These are phyloP conservation scores for Metopolophium dirhodum DNA, from an alignment of 1,140 invertebrate genomes.

Conservation along the genomic window DNA sequence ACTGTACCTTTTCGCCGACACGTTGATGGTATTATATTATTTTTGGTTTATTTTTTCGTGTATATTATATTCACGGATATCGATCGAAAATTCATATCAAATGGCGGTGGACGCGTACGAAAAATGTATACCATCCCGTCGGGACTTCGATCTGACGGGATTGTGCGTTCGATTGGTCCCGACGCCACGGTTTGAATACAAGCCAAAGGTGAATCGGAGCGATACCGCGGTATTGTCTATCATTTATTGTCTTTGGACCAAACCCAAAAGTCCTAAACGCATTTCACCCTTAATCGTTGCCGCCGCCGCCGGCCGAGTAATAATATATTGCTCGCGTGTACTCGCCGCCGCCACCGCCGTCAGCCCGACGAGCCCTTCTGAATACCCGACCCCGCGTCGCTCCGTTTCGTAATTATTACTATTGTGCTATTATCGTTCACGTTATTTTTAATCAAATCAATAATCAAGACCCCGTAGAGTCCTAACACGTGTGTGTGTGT, in stretches of 20 bases:
- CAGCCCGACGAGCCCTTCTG: background rate
- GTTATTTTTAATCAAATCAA: conserved; percentile 9
- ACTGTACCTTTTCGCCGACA: background rate
- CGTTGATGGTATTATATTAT: background rate
- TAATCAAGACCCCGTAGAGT: background rate
- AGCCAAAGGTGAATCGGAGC: conserved; percentile 50
- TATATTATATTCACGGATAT: background rate
- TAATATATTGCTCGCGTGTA: background rate
- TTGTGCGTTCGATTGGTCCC: background rate
- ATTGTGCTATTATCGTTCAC: background rate
- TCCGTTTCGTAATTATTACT: background rate
- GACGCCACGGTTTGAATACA: conserved; percentile 41
- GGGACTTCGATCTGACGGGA: background rate
- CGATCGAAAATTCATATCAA: background rate
- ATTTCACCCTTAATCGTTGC: conserved; percentile 36
- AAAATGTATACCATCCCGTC: background rate
- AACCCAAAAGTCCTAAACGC: conserved; percentile 44
- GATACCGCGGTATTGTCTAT: conserved; percentile 50
- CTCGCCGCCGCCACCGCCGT: background rate
- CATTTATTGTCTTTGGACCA: conserved; percentile 55
- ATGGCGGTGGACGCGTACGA: background rate
- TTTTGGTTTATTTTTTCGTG: background rate
- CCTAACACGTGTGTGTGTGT: background rate
- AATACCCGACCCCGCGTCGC: background rate
- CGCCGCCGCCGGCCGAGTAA: background rate